Base-by-base conservation (phyloP, 2,797 vertebrate species). In the Urophycis tenuis region DNA sequence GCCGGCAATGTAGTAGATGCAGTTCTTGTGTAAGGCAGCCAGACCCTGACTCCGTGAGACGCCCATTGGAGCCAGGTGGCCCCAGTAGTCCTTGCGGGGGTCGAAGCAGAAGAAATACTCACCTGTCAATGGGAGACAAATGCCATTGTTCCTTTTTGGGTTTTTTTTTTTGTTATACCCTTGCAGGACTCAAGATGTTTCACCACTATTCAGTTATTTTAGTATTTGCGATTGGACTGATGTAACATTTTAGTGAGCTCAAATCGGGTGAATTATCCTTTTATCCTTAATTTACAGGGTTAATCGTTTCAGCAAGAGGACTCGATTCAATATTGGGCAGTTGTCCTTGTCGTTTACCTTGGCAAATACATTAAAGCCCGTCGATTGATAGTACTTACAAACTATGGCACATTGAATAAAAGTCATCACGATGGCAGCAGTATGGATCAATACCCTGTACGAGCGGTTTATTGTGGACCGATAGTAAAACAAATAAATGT, bases 101-200 rank as follows among this genome's bases (percentile, higher is more conserved):
- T 99, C 95, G 31, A 95, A 99, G 92, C 95, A 99, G 90, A 99
- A 96, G 90, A 98, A 99, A 90, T 95, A 96, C 89, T 99, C 97
- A 80, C 97, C 98, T 99, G 91, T 0, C 70, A 4, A 81, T 79
- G 81, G 83, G 1, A 86, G 79, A 76, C 75, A 71, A 5, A 72
- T 3, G 33, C 1, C 3, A 64, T 49, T 19, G 29, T n/a, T 6
- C 15, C 29, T 11, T n/a, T 5, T 69, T 25, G 11, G 3, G n/a
- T 33, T 22, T 22, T 14, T 22, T 19, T 33, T 34, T 33, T 19
- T 71, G n/a, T n/a, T n/a, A n/a, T n/a, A n/a, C 30, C 30, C 71
- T 33, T 34, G 35, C 71, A 34, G 14, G 11, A n/a, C 34, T 72
- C 31, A 12, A 12, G 39, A 41, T 33, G 71, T 22, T n/a, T 60